These are phyloP conservation scores for Montipora foliosa DNA, from an alignment of 64 coral and sea anemone genomes.

Conservation along the genomic window DNA sequence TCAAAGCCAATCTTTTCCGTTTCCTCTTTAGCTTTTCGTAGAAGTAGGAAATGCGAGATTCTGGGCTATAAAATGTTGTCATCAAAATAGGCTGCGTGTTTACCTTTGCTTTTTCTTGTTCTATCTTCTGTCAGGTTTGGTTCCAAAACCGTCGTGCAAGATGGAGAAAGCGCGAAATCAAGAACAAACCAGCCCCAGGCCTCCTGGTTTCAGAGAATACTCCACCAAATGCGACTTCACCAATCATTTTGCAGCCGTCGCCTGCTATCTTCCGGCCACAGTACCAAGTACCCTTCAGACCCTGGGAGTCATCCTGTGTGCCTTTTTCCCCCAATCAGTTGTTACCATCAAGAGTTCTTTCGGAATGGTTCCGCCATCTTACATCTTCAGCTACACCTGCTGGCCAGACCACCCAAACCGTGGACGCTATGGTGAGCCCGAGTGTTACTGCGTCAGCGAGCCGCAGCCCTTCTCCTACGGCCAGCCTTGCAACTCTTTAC, in stretches of 20 bases:
- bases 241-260: neutral
- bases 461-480: neutral
- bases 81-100: no score
- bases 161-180: slow-evolving; percentile 68
- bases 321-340: neutral
- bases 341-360: neutral
- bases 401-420: neutral
- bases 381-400: neutral
- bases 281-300: neutral
- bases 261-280: neutral
- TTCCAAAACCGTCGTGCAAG: slow-evolving; percentile 55
- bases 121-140: neutral
- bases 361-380: neutral
- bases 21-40: no score
- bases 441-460: neutral
- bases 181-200: slow-evolving; percentile 64
- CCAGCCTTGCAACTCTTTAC: no score
- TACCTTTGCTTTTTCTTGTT: no score
- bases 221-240: neutral
- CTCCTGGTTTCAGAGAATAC: neutral
- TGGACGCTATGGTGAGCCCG: neutral
- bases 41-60: no score
- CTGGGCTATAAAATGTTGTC: no score
- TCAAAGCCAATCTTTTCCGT: no score
- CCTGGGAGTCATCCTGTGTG: neutral